Evolutionary conservation across 1,140 invertebrate genomes (phyloP).

Genomic region (Ridgeia piscesae): DNA sequence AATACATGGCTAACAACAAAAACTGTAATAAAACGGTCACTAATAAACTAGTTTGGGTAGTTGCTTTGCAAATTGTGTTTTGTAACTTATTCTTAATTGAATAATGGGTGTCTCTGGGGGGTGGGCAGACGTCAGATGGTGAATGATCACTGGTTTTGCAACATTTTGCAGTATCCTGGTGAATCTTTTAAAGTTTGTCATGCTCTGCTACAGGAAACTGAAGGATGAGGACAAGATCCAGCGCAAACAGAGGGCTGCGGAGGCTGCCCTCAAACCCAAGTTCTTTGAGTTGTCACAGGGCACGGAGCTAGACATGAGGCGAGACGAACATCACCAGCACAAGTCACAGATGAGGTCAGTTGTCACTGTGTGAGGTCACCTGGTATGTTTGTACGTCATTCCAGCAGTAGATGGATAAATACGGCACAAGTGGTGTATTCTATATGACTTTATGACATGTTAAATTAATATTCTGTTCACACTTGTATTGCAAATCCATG

Average conservation of each 20-base stretch:
- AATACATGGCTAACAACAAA: too few relatives aligned
- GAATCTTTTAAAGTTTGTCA: not conserved
- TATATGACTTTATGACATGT: too few relatives aligned
- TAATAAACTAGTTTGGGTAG: not conserved
- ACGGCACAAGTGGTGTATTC: not conserved
- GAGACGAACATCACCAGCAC: conserved; percentile 55
- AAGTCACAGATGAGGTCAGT: conserved; percentile 59
- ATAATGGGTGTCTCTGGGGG: conserved; percentile 36
- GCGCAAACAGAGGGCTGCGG: conserved; percentile 23
- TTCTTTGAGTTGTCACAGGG: conserved; percentile 69
- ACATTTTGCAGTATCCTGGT: not conserved
- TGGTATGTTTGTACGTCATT: not conserved
- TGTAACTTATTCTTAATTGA: conserved; percentile 44
- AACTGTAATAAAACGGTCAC: too few relatives aligned
- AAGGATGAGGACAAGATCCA: not conserved
- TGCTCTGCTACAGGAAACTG: not conserved
- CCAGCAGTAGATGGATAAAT: too few relatives aligned
- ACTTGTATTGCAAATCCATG: too few relatives aligned
- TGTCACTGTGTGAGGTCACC: not conserved
- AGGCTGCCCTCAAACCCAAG: conserved; percentile 55
- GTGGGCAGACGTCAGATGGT: not conserved
- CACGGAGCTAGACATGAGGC: conserved; percentile 63
- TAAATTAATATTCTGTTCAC: too few relatives aligned
- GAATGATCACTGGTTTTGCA: not conserved
- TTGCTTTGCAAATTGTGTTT: conserved; percentile 57